Evolutionary conservation across 2,888 invertebrate species (phyloP).

Genomic region (Galerucella nymphaeae): DNA sequence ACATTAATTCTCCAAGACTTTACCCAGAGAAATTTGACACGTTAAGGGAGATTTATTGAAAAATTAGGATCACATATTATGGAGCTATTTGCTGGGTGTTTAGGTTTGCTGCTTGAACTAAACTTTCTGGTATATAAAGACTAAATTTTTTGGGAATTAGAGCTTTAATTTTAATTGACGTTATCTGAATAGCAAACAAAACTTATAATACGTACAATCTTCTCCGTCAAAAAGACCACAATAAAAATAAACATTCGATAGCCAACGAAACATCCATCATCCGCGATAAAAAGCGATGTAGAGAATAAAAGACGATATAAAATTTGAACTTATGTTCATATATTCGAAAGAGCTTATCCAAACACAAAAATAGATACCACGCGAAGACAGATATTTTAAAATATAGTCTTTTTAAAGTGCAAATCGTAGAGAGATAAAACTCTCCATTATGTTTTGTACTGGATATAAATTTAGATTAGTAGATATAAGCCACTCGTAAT

Average conservation of each 20-base stretch:
- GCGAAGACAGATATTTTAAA: slow-evolving; percentile 36
- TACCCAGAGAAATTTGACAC: neutral
- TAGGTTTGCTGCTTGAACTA: no score
- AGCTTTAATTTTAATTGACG: neutral
- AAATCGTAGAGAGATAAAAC: slow-evolving; percentile 49
- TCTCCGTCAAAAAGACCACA: neutral
- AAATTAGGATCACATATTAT: no score
- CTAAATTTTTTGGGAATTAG: no score
- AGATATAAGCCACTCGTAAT: slow-evolving; percentile 58
- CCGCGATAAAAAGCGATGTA: slow-evolving; percentile 10
- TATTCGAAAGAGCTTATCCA: slow-evolving; percentile 32
- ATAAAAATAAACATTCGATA: neutral
- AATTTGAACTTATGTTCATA: slow-evolving; percentile 32
- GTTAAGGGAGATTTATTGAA: no score
- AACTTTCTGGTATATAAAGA: no score
- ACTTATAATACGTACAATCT: neutral
- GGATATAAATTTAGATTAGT: slow-evolving; percentile 59
- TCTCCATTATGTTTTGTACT: slow-evolving; percentile 44
- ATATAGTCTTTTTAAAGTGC: slow-evolving; percentile 45
- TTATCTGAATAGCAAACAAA: neutral
- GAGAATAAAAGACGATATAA: slow-evolving; percentile 26
- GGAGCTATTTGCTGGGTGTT: no score
- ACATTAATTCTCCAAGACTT: neutral
- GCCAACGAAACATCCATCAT: slow-evolving; percentile 4
- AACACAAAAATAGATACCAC: slow-evolving; percentile 21